Evolutionary conservation across 2,888 invertebrate species (phyloP), one percentile per base, ranked within the genome.

Genomic region (Drosophila koepferae): DNA sequence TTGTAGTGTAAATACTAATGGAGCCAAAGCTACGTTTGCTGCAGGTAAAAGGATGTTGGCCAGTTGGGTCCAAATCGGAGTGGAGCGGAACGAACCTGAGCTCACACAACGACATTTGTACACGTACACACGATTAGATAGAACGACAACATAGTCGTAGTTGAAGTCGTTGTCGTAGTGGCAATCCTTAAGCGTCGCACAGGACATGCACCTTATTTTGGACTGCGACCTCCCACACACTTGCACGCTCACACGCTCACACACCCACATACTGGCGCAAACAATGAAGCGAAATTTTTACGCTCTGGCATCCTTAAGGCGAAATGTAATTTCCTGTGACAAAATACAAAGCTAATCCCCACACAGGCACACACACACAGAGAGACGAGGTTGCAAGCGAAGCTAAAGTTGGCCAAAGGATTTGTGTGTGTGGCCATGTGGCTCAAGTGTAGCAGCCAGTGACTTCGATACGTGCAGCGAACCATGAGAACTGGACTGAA

Each of bases 301-400:
- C 71, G 67, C 81, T 62, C 70, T 63, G 73, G 73, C 84, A 77
- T 87, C 81, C 81, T 82, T 74, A 76, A 90, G 90, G 84, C 82
- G 80, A 88, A 91, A 90, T 91, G 89, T 90, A 90, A 90, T 90
- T 90, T 90, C 88, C 91, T 88, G 87, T 86, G 83, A 86, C 89
- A 90, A 90, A 91, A 86, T 89, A 86, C 90, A 86, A 91, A 85
- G 90, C 89, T 90, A 89, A 89, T 89, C 90, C 89, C 73, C 71
- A 77, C 60, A 77, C 77, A 73, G 65, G 68, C 70, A 64, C 61
- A 73, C 60, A 70, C 60, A 70, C 31, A 46, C 6, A 69, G 61
- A 67, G 55, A 28, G 40, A 41, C 65, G 59, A 18, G 64, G 74
- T 58, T 74, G 75, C 82, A 70, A 72, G 49, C 60, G 31, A 51